Percentiles rank a stretch among this genome's conserved stretches.
Conservation (phyloP, 2,888 invertebrate genomes). For the Cryptus armator region DNA sequence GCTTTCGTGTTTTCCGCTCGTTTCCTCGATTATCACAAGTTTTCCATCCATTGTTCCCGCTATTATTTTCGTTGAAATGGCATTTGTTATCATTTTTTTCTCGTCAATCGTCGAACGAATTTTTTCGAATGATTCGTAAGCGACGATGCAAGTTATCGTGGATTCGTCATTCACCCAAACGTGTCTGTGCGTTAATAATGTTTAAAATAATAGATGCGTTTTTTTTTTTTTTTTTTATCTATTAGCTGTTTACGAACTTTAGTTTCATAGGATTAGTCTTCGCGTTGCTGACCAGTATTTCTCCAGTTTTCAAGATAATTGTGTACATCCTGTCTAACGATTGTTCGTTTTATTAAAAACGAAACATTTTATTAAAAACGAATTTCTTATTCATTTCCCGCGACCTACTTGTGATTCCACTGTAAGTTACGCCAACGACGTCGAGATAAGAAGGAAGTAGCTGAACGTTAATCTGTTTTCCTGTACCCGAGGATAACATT, state of each 20-base stretch:
- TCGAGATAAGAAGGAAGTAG: slow-evolving; percentile 68
- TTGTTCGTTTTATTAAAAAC: neutral
- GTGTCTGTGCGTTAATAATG: slow-evolving; percentile 63
- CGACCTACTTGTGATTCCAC: slow-evolving; percentile 71
- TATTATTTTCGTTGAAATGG: slow-evolving; percentile 70
- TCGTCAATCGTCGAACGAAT: slow-evolving; percentile 34
- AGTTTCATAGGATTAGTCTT: slow-evolving; percentile 72
- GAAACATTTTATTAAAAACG: slow-evolving; percentile 9
- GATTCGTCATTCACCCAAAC: slow-evolving; percentile 72
- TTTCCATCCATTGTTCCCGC: slow-evolving; percentile 73
- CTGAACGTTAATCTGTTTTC: slow-evolving; percentile 73
- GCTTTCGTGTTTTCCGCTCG: slow-evolving; percentile 70
- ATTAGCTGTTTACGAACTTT: slow-evolving; percentile 60
- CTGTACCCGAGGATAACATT: slow-evolving; percentile 69
- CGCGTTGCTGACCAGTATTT: slow-evolving; percentile 71
- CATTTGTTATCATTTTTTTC: slow-evolving; percentile 54
- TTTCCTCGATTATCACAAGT: slow-evolving; percentile 70
- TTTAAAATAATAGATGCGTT: neutral
- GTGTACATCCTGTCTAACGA: slow-evolving; percentile 71
- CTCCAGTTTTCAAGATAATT: slow-evolving; percentile 71
- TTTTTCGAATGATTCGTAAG: slow-evolving; percentile 69
- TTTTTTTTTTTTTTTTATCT: neutral
- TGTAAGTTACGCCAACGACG: slow-evolving; percentile 69
- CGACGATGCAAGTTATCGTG: slow-evolving; percentile 72
- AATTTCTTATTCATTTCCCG: neutral